Percentiles rank a stretch among this genome's conserved stretches.
phyloP scores from a whole-genome alignment of 2,888 invertebrate species.

The Formica aserva region DNA sequence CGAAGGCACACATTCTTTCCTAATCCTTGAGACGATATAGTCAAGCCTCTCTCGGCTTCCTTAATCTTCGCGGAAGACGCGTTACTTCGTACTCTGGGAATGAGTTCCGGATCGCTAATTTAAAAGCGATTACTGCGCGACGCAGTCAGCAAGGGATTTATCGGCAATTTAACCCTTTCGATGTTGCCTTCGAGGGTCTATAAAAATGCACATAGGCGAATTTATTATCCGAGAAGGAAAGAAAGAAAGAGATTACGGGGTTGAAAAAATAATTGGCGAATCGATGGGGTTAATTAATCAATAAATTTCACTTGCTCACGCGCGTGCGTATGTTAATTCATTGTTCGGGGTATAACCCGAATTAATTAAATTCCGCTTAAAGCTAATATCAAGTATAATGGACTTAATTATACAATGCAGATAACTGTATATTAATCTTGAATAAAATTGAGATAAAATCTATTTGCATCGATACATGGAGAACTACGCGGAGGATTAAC shows the following conservation, averaged over 20 bases:
- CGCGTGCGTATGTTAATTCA: background rate
- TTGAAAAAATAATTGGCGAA: background rate
- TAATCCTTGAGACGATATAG: slow-evolving; percentile 10
- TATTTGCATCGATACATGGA: background rate
- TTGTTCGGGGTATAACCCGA: background rate
- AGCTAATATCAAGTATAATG: background rate
- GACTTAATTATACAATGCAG: background rate
- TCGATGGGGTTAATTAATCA: background rate
- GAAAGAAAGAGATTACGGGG: background rate
- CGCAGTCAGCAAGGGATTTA: slow-evolving; percentile 19
- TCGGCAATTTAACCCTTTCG: slow-evolving; percentile 34
- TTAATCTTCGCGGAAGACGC: slow-evolving; percentile 24
- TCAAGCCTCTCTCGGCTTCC: background rate
- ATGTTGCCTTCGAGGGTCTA: background rate
- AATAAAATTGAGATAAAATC: background rate
- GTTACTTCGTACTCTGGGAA: slow-evolving; percentile 37
- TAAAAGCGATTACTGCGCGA: slow-evolving; percentile 31
- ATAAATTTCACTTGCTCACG: background rate
- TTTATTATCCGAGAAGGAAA: background rate
- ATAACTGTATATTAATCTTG: background rate
- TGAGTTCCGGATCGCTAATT: slow-evolving; percentile 45
- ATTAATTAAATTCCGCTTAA: background rate
- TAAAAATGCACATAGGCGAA: background rate
- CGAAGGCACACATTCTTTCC: background rate
- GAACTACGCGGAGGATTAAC: background rate